Evolutionary conservation across 2,888 invertebrate genomes (phyloP), one percentile per base, ranked within the genome.

Genomic region (Noctua pronuba): DNA sequence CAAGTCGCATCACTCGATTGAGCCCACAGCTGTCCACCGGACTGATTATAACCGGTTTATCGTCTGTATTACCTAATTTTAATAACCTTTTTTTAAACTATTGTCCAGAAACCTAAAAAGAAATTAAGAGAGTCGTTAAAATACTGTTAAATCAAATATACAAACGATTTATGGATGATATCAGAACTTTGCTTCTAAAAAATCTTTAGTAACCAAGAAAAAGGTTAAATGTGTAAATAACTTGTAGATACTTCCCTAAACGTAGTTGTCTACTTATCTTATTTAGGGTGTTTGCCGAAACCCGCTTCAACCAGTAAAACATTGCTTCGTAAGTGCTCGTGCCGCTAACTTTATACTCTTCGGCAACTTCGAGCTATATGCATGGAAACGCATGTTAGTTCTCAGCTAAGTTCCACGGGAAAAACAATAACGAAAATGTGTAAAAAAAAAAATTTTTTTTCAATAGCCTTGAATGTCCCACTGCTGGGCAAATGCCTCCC

Each of bases 221-320:
- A 79, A 81, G 81, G 75, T 81, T 81, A 28, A 81, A 81, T 79
- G 81, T 79, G 79, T 78, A 81, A 81, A 81, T 81, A 78, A 82
- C 81, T 78, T 81, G 66, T 78, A 81, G 79, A 78, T 83, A 67
- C 83, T 67, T 81, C 60, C 65, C 46, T 83, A 78, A 81, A 81
- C 66, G 72, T 78, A 83, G 77, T 78, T 78, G 44, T 72, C 83
- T 81, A 83, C 80, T 81, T 78, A 83, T 83, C 83, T 72, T 81
- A 83, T 83, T 81, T 78, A 83, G 72, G 71, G 52, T 81, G 83
- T 81, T 81, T 81, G 83, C 83, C 35, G 77, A 83, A 80, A 78
- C 83, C 79, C 79, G 79, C 49, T 81, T 73, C 67, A 81, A 67
- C 60, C 73, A 69, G 79, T 67, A 83, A 83, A 81, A 83, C 79